phyloP scores from a whole-genome alignment of 1,140 invertebrate species.

The Drosophila kepulauana region DNA sequence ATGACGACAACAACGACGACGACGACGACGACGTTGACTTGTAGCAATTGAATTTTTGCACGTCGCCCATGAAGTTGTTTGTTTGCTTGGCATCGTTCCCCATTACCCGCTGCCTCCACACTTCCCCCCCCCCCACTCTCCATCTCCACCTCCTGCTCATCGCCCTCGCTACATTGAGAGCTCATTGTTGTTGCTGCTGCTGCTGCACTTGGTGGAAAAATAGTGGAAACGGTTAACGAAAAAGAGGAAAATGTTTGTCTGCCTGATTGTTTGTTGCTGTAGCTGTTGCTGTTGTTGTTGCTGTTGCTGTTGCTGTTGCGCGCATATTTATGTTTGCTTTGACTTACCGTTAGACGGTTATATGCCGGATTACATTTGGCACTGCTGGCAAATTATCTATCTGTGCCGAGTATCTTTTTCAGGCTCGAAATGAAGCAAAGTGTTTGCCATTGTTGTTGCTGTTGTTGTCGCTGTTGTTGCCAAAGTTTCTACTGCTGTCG shows the following conservation, averaged over 20 bases:
- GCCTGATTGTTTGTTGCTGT: constrained; percentile 65
- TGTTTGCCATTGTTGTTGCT: constrained; percentile 25
- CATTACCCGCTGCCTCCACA: constrained; percentile 24
- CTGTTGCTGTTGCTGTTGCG: constrained; percentile 41
- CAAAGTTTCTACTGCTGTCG: constrained; percentile 9
- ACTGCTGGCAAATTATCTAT: constrained; percentile 81
- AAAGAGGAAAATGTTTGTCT: constrained; percentile 68
- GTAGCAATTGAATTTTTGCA: constrained; percentile 84
- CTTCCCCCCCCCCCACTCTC: neutral
- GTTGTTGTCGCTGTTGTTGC: constrained; percentile 3
- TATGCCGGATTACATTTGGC: constrained; percentile 80
- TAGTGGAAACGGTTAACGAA: constrained; percentile 78
- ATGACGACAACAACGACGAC: constrained; percentile 45
- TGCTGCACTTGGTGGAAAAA: constrained; percentile 74
- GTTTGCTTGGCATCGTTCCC: constrained; percentile 75
- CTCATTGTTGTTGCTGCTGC: constrained; percentile 41
- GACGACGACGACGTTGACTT: constrained; percentile 55
- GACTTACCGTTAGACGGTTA: constrained; percentile 81
- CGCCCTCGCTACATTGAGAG: neutral
- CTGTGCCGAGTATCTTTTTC: constrained; percentile 61
- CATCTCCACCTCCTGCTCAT: neutral
- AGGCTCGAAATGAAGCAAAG: constrained; percentile 42
- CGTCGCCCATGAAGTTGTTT: constrained; percentile 83
- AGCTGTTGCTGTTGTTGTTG: constrained; percentile 51
- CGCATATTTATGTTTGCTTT: constrained; percentile 80